These are phyloP conservation scores for Drosophila mayri DNA, from an alignment of 1,140 invertebrate genomes.

Conservation along the genomic window DNA sequence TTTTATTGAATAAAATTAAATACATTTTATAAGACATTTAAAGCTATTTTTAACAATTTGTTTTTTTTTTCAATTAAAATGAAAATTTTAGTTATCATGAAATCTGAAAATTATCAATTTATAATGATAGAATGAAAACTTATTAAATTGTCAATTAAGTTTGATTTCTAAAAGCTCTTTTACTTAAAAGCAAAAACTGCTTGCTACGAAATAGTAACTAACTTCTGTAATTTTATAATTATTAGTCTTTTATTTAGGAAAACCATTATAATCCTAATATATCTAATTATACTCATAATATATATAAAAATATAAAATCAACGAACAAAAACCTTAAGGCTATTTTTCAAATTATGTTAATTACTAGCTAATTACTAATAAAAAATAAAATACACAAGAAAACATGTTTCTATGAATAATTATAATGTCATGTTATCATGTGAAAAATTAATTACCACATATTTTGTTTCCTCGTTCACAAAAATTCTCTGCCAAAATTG, in stretches of 20 bases:
- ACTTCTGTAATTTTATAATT: not conserved
- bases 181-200: constrained; percentile 5
- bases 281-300: not conserved
- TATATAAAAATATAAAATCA: too few species aligned
- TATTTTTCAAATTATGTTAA: not conserved
- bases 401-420: not conserved
- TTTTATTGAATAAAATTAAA: too few species aligned
- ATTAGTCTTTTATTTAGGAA: too few species aligned
- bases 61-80: too few species aligned
- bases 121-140: too few species aligned
- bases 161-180: constrained; percentile 12
- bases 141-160: not conserved
- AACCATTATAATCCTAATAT: not conserved
- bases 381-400: too few species aligned
- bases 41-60: too few species aligned
- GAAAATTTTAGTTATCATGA: too few species aligned
- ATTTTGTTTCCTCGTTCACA: not conserved
- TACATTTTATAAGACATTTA: too few species aligned
- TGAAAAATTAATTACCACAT: too few species aligned
- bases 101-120: too few species aligned
- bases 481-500: not conserved
- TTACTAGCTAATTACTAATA: not conserved
- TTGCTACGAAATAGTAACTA: not conserved
- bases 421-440: not conserved
- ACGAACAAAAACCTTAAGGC: not conserved